phyloP scores from a whole-genome alignment of 2,113 vertebrate species.

The Protobothrops mucrosquamatus region DNA sequence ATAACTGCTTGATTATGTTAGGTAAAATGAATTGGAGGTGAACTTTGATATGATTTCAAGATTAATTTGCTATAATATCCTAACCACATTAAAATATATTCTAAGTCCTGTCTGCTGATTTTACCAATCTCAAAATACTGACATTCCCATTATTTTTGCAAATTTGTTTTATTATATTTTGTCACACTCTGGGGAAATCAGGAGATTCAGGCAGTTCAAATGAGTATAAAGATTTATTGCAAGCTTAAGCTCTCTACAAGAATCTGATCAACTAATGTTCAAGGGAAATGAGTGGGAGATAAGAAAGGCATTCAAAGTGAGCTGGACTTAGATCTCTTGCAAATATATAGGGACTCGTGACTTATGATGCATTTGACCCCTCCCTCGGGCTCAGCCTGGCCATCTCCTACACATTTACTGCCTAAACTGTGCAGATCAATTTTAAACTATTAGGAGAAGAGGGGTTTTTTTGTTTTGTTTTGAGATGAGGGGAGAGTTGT shows the following conservation, averaged over 20 bases:
- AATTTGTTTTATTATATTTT: not conserved
- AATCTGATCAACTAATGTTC: not conserved
- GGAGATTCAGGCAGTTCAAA: not conserved
- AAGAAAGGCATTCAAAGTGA: too few species aligned
- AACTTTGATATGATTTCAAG: not conserved
- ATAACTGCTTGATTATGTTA: not conserved
- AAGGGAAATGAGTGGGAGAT: not conserved
- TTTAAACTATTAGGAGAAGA: not conserved
- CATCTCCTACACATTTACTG: not conserved
- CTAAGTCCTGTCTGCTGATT: not conserved
- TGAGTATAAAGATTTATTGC: not conserved
- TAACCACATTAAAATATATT: not conserved
- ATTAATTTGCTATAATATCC: not conserved
- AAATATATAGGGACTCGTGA: too few species aligned
- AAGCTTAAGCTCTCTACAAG: not conserved
- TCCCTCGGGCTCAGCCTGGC: not conserved
- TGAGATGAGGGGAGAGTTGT: not conserved
- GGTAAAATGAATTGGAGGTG: not conserved
- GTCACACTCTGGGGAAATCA: not conserved
- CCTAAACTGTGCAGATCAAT: not conserved
- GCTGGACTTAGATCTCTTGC: too few species aligned
- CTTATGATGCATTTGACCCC: too few species aligned
- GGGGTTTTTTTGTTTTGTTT: not conserved
- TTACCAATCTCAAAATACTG: not conserved
- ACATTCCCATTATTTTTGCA: not conserved